phyloP scores from a whole-genome alignment of 1,140 invertebrate species.

The Ceratina australensis region DNA sequence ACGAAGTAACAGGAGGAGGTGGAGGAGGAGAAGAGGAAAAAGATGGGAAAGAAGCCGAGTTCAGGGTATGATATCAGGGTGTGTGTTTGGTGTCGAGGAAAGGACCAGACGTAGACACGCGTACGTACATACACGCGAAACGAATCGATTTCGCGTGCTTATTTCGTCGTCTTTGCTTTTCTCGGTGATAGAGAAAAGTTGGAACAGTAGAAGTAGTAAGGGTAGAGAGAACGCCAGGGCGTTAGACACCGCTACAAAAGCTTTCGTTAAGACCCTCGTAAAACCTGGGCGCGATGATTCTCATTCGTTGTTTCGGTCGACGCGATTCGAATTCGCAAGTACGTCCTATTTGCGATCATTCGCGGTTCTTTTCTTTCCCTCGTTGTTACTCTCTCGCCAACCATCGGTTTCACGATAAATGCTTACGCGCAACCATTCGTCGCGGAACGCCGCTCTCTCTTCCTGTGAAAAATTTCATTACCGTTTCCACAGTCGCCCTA shows the following conservation, averaged over 20 bases:
- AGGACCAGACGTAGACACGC: conserved; percentile 20
- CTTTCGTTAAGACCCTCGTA: too few relatives aligned
- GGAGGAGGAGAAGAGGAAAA: conserved; percentile 14
- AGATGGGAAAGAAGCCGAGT: conserved; percentile 10
- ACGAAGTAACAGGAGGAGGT: neutral
- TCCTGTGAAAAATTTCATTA: conserved; percentile 57
- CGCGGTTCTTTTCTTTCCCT: conserved; percentile 10
- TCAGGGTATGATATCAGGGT: conserved; percentile 31
- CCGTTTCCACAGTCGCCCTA: conserved; percentile 38
- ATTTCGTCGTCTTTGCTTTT: too few relatives aligned
- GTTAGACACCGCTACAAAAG: too few relatives aligned
- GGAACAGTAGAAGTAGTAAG: too few relatives aligned
- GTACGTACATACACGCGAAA: conserved; percentile 15
- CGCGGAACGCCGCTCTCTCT: conserved; percentile 49
- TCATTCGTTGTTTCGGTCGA: too few relatives aligned
- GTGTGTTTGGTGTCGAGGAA: conserved; percentile 32
- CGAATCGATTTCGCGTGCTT: too few relatives aligned
- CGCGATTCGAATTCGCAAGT: too few relatives aligned
- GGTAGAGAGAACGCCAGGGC: too few relatives aligned
- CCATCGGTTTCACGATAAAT: conserved; percentile 26
- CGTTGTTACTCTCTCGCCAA: conserved; percentile 40
- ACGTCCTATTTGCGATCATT: too few relatives aligned
- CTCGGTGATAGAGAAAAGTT: too few relatives aligned
- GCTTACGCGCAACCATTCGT: conserved; percentile 56
- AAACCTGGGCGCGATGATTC: too few relatives aligned